Conservation (phyloP, 1,140 invertebrate genomes). For the Calliopsis andreniformis region DNA sequence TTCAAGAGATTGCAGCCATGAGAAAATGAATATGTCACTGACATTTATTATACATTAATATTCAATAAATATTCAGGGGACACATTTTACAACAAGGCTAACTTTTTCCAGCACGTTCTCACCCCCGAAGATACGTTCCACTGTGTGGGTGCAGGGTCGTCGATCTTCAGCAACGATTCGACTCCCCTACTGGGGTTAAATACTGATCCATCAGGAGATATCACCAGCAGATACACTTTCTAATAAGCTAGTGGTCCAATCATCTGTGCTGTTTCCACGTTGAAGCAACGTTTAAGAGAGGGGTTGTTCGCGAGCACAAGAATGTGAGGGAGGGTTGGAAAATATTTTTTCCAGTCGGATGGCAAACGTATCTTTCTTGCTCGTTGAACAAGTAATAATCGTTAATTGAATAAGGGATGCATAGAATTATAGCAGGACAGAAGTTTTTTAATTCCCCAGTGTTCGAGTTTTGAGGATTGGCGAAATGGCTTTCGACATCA, state of each 20-base stretch:
- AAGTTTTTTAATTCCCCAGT: no score
- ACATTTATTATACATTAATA: no score
- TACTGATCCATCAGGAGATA: conserved; percentile 72
- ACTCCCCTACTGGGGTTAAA: conserved; percentile 52
- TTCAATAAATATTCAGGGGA: no score
- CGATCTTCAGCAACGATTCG: conserved; percentile 55
- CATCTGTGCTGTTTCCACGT: conserved; percentile 28
- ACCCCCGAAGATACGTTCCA: conserved; percentile 45
- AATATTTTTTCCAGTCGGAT: not conserved
- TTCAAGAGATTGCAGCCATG: no score
- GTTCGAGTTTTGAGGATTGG: no score
- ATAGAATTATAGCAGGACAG: no score
- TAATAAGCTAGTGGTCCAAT: conserved; percentile 33
- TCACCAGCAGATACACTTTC: conserved; percentile 69
- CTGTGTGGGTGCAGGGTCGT: conserved; percentile 34
- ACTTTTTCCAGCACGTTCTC: conserved; percentile 44
- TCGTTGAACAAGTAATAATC: conserved; percentile 7
- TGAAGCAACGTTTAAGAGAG: not conserved
- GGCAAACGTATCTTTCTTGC: conserved; percentile 1
- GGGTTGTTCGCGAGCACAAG: not conserved
- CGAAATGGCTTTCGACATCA: no score
- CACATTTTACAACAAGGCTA: conserved; percentile 32
- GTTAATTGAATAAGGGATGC: not conserved
- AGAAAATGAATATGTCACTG: no score
- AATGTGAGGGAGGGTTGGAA: not conserved